A percentile compares a stretch with the other conserved stretches of the same genome.
phyloP scores from a whole-genome alignment of 30 jellyfish, hydroid and myxozoan species.

The Cassiopea xamachana region DNA sequence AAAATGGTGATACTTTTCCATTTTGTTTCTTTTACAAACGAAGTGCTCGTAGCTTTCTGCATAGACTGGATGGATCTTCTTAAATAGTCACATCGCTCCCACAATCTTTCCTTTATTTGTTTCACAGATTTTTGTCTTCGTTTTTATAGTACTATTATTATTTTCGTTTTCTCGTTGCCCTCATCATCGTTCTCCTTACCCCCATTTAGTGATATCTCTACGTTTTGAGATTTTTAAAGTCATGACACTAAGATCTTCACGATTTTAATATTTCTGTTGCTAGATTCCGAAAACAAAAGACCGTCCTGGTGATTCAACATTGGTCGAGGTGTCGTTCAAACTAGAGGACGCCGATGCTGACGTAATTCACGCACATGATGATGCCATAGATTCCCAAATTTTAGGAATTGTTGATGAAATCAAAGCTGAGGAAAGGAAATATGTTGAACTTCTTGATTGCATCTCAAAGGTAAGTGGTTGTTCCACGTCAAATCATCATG shows the following conservation, averaged over 20 bases:
- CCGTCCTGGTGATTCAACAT: conserved; percentile 13
- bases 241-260: neutral
- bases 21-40: no score
- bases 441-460: conserved; percentile 66
- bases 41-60: no score
- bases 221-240: no score
- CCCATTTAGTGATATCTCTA: no score
- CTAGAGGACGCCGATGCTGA: conserved; percentile 73
- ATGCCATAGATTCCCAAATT: conserved; percentile 51
- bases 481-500: no score
- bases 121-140: no score
- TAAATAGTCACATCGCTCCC: no score
- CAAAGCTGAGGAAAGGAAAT: conserved; percentile 66
- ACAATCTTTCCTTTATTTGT: no score
- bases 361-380: conserved; percentile 59
- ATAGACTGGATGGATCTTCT: no score
- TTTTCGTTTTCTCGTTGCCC: no score
- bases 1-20: neutral
- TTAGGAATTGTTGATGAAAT: conserved; percentile 31
- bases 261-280: neutral
- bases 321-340: conserved; percentile 73
- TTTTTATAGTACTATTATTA: no score
- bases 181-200: no score
- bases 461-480: conserved; percentile 66
- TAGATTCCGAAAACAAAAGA: conserved; percentile 57